These are phyloP conservation scores for Argynnis bischoffii DNA, from an alignment of 2,888 invertebrate species.

Conservation along the genomic window DNA sequence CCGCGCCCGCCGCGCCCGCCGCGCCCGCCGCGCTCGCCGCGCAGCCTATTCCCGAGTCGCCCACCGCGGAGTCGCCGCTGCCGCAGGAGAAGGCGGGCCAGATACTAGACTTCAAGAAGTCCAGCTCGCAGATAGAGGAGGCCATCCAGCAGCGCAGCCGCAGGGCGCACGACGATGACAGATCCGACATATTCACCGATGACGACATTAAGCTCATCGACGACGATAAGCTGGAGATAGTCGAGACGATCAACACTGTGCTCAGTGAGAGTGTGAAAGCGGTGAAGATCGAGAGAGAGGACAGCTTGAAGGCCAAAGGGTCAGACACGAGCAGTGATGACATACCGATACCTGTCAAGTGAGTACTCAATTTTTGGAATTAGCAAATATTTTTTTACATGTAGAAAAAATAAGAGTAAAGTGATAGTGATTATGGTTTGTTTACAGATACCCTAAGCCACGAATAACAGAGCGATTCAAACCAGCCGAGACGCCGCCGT, in stretches of 20 bases:
- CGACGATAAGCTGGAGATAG: conserved; percentile 41
- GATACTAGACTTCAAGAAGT: conserved; percentile 69
- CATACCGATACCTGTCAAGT: conserved; percentile 28
- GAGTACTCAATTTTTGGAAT: background rate
- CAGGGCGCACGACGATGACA: conserved; percentile 37
- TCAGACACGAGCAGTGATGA: conserved; percentile 19
- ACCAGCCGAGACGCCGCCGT: conserved; percentile 30
- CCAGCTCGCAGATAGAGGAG: conserved; percentile 64
- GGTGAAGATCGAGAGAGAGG: background rate
- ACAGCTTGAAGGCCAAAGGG: conserved; percentile 9
- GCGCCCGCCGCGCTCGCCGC: conserved; percentile 65
- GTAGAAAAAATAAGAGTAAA: too few relatives aligned
- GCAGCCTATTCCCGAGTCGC: conserved; percentile 67
- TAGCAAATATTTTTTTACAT: too few relatives aligned
- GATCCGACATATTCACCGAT: conserved; percentile 40
- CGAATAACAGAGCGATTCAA: conserved; percentile 35
- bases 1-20: conserved; percentile 71
- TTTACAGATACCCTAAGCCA: conserved; percentile 36
- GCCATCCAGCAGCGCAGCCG: conserved; percentile 58
- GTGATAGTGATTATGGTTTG: too few relatives aligned
- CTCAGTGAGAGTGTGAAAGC: conserved; percentile 18
- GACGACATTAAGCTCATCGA: conserved; percentile 41
- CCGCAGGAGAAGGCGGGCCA: conserved; percentile 66
- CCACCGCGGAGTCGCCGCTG: conserved; percentile 60
- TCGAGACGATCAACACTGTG: conserved; percentile 41